phyloP scores from a whole-genome alignment of 35 echinoderm and acorn worm species.

The Heliocidaris erythrogramma region DNA sequence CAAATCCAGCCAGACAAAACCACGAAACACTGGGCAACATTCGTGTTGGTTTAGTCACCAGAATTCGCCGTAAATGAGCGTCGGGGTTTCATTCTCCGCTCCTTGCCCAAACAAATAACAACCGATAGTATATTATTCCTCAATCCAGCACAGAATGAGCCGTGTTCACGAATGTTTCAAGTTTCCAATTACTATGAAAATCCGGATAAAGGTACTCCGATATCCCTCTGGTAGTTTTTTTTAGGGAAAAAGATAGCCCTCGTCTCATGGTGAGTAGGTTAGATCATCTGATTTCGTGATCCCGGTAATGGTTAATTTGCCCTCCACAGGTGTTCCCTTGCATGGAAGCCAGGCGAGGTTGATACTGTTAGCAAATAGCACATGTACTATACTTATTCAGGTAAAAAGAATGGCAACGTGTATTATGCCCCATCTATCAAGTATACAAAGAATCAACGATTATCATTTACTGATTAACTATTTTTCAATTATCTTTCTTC shows the following conservation, averaged over 20 bases:
- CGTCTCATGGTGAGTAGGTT: not conserved
- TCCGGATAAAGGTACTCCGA: too few relatives aligned
- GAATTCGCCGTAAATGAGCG: not conserved
- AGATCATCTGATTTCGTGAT: not conserved
- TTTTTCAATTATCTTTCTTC: too few relatives aligned
- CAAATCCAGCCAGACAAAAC: not conserved
- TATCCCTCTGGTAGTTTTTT: too few relatives aligned
- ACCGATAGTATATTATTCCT: not conserved
- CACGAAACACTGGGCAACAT: not conserved
- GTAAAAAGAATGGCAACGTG: too few relatives aligned
- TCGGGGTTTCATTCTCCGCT: not conserved
- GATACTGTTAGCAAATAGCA: not conserved
- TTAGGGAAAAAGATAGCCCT: too few relatives aligned
- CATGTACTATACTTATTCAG: too few relatives aligned
- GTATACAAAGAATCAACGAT: too few relatives aligned
- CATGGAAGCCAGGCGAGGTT: not conserved
- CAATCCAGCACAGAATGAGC: not conserved
- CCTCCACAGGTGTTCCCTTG: not conserved
- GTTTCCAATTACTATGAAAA: not conserved
- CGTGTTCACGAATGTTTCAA: not conserved
- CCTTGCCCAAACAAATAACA: not conserved
- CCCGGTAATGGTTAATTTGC: not conserved
- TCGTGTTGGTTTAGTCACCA: not conserved
- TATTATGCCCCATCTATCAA: too few relatives aligned
- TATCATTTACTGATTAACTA: too few relatives aligned